phyloP scores from a whole-genome alignment of 2,797 vertebrate species.

The Calcarius lapponicus region DNA sequence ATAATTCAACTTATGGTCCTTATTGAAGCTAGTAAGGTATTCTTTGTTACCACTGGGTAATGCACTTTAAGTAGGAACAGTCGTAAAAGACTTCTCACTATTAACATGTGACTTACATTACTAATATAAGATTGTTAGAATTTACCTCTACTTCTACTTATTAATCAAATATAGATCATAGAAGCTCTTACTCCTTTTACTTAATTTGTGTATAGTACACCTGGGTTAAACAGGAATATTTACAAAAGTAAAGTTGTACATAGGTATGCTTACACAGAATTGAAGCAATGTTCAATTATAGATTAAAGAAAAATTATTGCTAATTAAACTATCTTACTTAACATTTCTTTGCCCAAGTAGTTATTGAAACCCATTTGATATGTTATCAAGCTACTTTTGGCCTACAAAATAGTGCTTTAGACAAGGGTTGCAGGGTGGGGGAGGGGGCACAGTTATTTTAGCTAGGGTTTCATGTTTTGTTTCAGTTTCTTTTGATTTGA shows the following conservation, averaged over 20 bases:
- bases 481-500: background rate
- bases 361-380: background rate
- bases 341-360: background rate
- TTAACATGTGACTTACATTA: background rate
- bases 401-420: background rate
- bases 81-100: background rate
- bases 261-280: background rate
- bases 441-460: accelerated
- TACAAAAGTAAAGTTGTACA: background rate
- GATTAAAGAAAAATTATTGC: accelerated
- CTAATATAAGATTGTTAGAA: background rate
- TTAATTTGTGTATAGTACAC: background rate
- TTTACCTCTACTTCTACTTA: background rate
- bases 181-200: background rate
- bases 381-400: background rate
- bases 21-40: background rate
- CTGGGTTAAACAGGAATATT: background rate
- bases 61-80: background rate
- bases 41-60: background rate
- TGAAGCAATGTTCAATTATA: background rate
- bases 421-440: accelerated
- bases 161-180: background rate
- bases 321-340: background rate
- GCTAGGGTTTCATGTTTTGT: background rate
- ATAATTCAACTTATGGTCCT: background rate